Evolutionary conservation across 2,113 vertebrate species (phyloP), one percentile per base, ranked within the genome.

Genomic region (Xiphophorus maculatus): DNA sequence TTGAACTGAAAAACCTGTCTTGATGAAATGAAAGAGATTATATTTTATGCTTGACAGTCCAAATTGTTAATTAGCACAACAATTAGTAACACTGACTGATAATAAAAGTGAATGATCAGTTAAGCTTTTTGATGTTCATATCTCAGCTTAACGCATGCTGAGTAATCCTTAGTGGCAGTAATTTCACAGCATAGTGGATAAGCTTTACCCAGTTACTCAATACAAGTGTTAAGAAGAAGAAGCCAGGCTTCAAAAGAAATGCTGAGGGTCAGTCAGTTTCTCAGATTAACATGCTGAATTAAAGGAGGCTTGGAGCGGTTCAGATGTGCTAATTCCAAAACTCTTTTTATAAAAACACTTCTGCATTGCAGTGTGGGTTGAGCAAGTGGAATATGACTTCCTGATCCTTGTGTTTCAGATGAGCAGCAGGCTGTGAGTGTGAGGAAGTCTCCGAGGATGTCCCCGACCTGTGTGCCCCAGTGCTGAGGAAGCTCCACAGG

Each of bases 401-500:
- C 71, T 81, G 27, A 60, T n/a, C 29, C 27, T 67, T 87, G 17
- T 86, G 74, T 89, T 87, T 77, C 90, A 94, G 93, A 91, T 90
- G 78, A 86, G 37, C 67, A 69, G 42, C 25, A 25, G 84, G 68
- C 74, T 81, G 88, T 83, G 85, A 86, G 58, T n/a, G 69, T 58
- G 81, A 83, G 76, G 63, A 76, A 71, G 82, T 78, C 65, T 74
- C 76, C 76, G 84, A 92, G 74, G 85, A 94, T 94, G 93, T 79
- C 60, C 72, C 78, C 82, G 74, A 64, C 76, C 84, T 70, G 69
- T 14, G 9, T 70, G 79, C 66, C 78, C 33, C 71, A 84, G 87
- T 71, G 85, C 73, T 85, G 83, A 92, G 79, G 79, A 76, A 90
- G 83, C 61, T 90, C 62, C 86, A 88, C 87, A 63, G 92, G 93